Conservation (phyloP, 2,113 vertebrate species). For the Amphilophus citrinellus region DNA sequence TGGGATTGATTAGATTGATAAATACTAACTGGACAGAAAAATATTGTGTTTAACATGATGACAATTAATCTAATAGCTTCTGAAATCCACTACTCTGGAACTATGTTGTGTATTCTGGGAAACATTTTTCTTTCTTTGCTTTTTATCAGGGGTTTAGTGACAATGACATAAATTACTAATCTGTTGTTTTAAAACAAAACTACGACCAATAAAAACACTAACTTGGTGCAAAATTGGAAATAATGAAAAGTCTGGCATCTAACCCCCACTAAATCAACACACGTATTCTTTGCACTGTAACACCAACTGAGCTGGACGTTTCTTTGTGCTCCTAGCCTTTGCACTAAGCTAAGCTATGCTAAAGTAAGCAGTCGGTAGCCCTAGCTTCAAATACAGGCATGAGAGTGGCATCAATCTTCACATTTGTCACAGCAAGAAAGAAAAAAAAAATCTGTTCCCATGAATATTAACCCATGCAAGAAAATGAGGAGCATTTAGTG, state of each 20-base stretch:
- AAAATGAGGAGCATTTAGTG: background rate
- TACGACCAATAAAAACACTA: too few relatives aligned
- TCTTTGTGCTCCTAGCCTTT: background rate
- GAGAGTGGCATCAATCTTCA: background rate
- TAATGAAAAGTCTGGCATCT: background rate
- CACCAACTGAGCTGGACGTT: background rate
- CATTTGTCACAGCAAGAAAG: background rate
- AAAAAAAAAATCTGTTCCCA: background rate
- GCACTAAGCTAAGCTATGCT: background rate
- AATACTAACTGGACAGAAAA: background rate
- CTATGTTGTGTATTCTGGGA: background rate
- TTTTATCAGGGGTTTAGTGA: background rate
- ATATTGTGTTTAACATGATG: too few relatives aligned
- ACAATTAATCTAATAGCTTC: background rate
- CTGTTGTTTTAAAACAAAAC: background rate
- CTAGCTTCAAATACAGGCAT: background rate
- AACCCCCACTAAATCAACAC: background rate
- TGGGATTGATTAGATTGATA: too few relatives aligned
- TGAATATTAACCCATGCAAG: background rate
- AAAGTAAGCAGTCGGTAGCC: background rate
- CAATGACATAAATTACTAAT: background rate
- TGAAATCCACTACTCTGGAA: too few relatives aligned
- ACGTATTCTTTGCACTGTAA: background rate
- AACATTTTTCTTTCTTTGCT: background rate
- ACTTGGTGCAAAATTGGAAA: background rate